These are phyloP conservation scores for Crocodylus rhombifer DNA, from an alignment of 2,797 vertebrate species.

Conservation along the genomic window DNA sequence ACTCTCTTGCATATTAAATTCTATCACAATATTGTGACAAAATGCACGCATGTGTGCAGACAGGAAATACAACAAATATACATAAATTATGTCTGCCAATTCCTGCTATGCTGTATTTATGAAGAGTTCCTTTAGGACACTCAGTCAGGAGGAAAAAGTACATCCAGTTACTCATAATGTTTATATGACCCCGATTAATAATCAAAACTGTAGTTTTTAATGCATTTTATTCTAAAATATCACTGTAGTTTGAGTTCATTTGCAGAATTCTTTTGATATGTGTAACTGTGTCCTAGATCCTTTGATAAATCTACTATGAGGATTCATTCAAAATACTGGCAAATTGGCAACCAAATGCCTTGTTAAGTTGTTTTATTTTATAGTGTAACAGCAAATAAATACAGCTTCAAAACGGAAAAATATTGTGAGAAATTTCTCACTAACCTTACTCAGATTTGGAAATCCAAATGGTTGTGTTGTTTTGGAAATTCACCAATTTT, in stretches of 20 bases:
- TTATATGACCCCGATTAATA: not conserved
- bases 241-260: not conserved
- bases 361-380: constrained; percentile 39
- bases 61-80: not conserved
- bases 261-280: not conserved
- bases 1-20: not conserved
- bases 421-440: not conserved
- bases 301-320: not conserved
- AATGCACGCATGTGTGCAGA: not conserved
- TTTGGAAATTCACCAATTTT: not conserved
- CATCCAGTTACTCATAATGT: not conserved
- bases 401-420: not conserved
- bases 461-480: not conserved
- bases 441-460: not conserved
- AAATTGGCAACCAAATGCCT: constrained; percentile 2
- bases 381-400: constrained; percentile 43
- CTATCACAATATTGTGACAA: not conserved
- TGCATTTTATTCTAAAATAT: not conserved
- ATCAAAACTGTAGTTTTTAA: not conserved
- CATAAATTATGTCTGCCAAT: not conserved
- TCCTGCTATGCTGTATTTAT: not conserved
- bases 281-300: not conserved
- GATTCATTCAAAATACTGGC: constrained; percentile 6
- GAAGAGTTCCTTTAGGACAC: not conserved
- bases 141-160: not conserved